These are phyloP conservation scores for Nymphicus hollandicus DNA, from an alignment of 2,113 vertebrate species.

Conservation along the genomic window DNA sequence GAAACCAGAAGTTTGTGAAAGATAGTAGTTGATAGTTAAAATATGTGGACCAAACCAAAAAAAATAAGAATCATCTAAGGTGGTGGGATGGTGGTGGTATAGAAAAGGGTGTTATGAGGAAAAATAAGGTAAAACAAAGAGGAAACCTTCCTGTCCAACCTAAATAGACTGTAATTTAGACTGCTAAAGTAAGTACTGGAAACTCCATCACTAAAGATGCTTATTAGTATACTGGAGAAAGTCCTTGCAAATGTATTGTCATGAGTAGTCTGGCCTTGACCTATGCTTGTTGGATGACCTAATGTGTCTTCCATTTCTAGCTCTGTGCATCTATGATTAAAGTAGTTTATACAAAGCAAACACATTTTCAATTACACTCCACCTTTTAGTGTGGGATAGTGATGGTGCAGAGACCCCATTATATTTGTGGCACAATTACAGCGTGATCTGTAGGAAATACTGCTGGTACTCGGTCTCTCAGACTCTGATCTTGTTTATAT, in stretches of 20 bases:
- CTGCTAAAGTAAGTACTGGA: neutral
- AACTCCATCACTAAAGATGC: neutral
- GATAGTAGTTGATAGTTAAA: slow-evolving; percentile 7
- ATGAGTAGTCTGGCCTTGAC: neutral
- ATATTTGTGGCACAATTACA: slow-evolving; percentile 51
- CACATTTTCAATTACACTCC: slow-evolving; percentile 52
- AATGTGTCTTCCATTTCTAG: slow-evolving; percentile 53
- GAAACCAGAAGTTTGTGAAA: neutral
- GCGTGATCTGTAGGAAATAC: slow-evolving; percentile 39
- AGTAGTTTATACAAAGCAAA: slow-evolving; percentile 45
- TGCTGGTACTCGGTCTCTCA: neutral
- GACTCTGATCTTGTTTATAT: slow-evolving; percentile 6
- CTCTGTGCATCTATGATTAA: slow-evolving; percentile 49
- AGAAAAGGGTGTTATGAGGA: neutral
- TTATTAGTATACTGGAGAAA: neutral
- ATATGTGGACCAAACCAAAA: neutral
- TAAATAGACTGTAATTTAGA: neutral
- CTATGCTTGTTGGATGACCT: slow-evolving; percentile 30
- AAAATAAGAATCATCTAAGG: neutral
- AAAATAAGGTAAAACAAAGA: slow-evolving; percentile 7
- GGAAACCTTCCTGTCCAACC: neutral
- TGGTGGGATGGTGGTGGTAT: neutral
- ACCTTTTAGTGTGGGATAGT: slow-evolving; percentile 44
- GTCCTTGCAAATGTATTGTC: neutral
- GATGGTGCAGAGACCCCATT: slow-evolving; percentile 44